Evolutionary conservation across 2,113 vertebrate species (phyloP), one percentile per base, ranked within the genome.

Genomic region (Dipodomys stephensi): DNA sequence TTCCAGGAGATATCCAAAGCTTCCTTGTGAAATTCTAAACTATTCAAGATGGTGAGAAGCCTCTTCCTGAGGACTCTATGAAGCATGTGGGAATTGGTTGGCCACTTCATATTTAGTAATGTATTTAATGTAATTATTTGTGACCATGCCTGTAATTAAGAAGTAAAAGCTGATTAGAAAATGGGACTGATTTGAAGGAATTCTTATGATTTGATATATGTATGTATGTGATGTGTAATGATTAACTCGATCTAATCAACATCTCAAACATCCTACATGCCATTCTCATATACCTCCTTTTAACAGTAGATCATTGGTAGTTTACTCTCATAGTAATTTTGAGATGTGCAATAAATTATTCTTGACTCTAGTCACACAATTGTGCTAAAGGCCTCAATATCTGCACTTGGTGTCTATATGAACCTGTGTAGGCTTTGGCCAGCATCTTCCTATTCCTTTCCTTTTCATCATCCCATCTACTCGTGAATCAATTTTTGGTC

Each of bases 121-220:
- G 69, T 15, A 6, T 6, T 88, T 82, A 64, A 46, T 35, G 19
- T 78, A n/a, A 30, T 35, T 82, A 57, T 46, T 57, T 81, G 49
- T 90, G 87, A 94, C 76, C 4, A 22, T 88, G 88, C 83, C 86
- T 93, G 13, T 44, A 95, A 87, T 85, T 74, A 92, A 49, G 73
- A 93, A 19, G 32, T 85, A 23, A 93, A 86, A 62, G 23, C 12
- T 91, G 94, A 89, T 92, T 88, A 88, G 46, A 57, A 83, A 83
- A 3, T 93, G 67, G n/a, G 87, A 88, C 28, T 84, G 73, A 88
- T 92, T 64, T 92, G 2, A 57, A 57, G 15, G 53, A 57, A 57
- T 57, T 57, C 49, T 69, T 53, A 78, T 82, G 19, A 13, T 28
- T 30, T 39, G 22, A 71, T 84, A 6, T n/a, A 65, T 53, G 18